Base-by-base conservation (phyloP, 2,797 vertebrate genomes). In the Lagocephalus sceleratus region DNA sequence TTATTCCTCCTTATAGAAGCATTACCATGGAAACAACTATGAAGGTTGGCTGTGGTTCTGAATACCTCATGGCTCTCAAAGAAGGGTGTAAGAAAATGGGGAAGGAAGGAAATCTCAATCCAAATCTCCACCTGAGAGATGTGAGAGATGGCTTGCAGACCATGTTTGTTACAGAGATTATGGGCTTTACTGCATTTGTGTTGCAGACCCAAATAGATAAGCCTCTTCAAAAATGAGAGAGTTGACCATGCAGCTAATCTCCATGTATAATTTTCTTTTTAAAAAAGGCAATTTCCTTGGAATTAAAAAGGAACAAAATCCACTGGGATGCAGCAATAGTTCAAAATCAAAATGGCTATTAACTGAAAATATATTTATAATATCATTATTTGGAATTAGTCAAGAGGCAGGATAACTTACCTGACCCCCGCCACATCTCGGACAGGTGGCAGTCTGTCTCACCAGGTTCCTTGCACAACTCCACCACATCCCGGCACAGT, bases 401-500 rank as follows among this genome's bases (percentile, higher is more conserved):
- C 39, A 14, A 14, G 32, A 35, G 26, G 32, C 19, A 44, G 12
- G 1, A 3, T 29, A 20, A 66, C 86, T 87, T 84, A 99, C 97
- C 97, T 61, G 94, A 94, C 52, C 96, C 95, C 21, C 93, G 90
- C 94, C 97, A 99, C 81, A 95, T 91, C 78, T 98, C 95, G 3
- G 94, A 91, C 75, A 99, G 81, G 66, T 99, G 94, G 78, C 97
- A 98, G 47, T 96, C 94, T 0, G 49, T 86, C 84, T 98, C 96
- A 1, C 95, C 95, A 0, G 97, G 92, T 71, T 98, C 95, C 75
- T 97, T 96, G 87, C 97, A 99, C 68, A 98, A 87, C 53, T 98
- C 96, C 84, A 99, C 90, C 74, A 99, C 93, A 12, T 99, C 97
- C 38, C 92, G 88, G 85, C 97, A 97, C 20, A 93, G 79, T 0